Percentiles rank a stretch among this genome's conserved stretches.
phyloP scores from a whole-genome alignment of 2,797 vertebrate species.

The Typhlichthys subterraneus region DNA sequence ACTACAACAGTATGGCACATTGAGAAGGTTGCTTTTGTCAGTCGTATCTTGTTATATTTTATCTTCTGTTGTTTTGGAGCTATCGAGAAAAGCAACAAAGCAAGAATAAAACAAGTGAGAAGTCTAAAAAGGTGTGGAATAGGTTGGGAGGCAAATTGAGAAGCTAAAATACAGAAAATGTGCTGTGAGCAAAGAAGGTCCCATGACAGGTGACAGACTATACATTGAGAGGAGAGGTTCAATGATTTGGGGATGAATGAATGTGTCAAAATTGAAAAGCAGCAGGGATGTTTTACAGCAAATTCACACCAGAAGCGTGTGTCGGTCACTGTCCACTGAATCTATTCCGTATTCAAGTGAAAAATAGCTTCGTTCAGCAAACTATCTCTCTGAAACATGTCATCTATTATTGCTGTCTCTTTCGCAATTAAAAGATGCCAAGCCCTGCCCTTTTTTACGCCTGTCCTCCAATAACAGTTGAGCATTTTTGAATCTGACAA shows the following conservation, averaged over 20 bases:
- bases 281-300: slow-evolving; percentile 1
- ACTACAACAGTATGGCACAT: slow-evolving; percentile 35
- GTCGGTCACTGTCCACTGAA: no score
- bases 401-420: no score
- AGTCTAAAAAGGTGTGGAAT: slow-evolving; percentile 3
- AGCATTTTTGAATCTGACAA: no score
- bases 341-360: no score
- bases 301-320: background rate
- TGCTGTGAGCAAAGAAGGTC: slow-evolving; percentile 27
- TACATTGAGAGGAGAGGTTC: slow-evolving; percentile 12
- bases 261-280: slow-evolving; percentile 17
- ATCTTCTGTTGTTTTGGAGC: slow-evolving; percentile 20
- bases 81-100: slow-evolving; percentile 44
- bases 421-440: no score
- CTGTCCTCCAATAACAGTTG: no score
- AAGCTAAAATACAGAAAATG: slow-evolving; percentile 42
- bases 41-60: slow-evolving; percentile 55
- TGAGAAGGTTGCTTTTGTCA: slow-evolving; percentile 31
- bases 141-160: slow-evolving; percentile 24
- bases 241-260: slow-evolving; percentile 6
- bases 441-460: no score
- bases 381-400: no score
- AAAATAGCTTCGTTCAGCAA: no score
- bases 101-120: slow-evolving; percentile 53
- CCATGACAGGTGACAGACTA: slow-evolving; percentile 38